Evolutionary conservation across 2,797 vertebrate genomes (phyloP).

Genomic region (Sebastolobus alascanus): DNA sequence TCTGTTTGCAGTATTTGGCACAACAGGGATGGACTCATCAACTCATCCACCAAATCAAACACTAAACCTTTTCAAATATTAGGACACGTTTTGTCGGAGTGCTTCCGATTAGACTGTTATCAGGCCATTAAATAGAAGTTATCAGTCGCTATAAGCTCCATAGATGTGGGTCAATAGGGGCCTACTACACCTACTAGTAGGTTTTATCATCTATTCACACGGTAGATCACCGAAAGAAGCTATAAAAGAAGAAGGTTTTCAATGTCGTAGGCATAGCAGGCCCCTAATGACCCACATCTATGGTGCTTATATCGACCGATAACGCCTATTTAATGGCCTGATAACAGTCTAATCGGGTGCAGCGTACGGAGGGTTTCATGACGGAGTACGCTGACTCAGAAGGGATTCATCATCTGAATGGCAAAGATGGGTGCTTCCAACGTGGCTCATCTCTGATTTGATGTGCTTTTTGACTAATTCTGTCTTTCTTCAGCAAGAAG

Average conservation of each 20-base stretch:
- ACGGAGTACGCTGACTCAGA: conserved; percentile 70
- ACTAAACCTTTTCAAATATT: conserved; percentile 1
- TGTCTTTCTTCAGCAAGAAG: conserved; percentile 45
- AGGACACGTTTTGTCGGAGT: conserved; percentile 12
- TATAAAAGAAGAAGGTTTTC: no score
- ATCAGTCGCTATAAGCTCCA: no score
- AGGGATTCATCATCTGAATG: conserved; percentile 60
- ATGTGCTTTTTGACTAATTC: conserved; percentile 58
- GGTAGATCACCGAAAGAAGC: no score
- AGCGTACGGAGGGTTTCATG: neutral
- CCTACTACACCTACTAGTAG: no score
- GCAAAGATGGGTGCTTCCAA: conserved; percentile 50
- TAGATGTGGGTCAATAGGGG: no score
- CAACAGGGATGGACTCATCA: neutral
- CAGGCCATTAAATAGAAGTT: no score
- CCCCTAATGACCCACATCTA: no score
- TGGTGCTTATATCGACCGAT: no score
- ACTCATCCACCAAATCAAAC: conserved; percentile 16
- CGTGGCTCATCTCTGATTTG: conserved; percentile 52
- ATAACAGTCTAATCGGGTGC: no score
- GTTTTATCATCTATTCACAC: no score
- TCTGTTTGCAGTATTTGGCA: neutral
- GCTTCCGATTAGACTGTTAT: neutral
- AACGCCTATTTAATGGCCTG: no score
- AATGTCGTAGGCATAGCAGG: no score